Conservation (phyloP, 2,797 vertebrate species). For the Oreochromis grahami region DNA sequence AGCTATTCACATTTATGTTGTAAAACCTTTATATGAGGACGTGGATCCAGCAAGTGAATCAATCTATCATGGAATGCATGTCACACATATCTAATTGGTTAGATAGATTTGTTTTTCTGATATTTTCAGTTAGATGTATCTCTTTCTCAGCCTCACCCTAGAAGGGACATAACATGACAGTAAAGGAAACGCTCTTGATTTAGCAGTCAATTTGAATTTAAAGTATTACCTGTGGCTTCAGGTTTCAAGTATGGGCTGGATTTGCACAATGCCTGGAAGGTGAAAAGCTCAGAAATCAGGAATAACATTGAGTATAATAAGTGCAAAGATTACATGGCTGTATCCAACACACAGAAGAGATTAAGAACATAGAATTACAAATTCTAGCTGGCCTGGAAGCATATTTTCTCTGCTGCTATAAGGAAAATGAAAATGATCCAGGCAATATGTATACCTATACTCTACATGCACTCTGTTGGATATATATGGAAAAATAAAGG, state of each 20-base stretch:
- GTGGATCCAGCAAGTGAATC: neutral
- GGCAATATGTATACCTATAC: neutral
- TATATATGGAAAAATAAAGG: neutral
- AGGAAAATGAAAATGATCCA: neutral
- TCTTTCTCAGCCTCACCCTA: neutral
- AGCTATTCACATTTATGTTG: neutral
- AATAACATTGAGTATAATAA: neutral
- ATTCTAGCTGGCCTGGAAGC: neutral
- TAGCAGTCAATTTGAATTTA: neutral
- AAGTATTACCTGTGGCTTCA: neutral
- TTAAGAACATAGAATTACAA: neutral
- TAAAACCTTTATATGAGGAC: neutral
- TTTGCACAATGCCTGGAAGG: neutral
- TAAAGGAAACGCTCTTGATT: neutral
- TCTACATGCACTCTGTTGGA: neutral
- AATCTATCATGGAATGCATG: neutral
- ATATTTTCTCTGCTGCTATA: neutral
- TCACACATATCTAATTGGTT: neutral
- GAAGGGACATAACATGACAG: neutral
- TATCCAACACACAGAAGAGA: neutral
- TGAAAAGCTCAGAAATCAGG: neutral
- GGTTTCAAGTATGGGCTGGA: neutral
- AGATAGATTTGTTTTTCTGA: neutral
- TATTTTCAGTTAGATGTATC: neutral
- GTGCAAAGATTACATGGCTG: neutral